These are phyloP conservation scores for Sphyrna mokarran DNA, from an alignment of 2,113 vertebrate species.

Conservation along the genomic window DNA sequence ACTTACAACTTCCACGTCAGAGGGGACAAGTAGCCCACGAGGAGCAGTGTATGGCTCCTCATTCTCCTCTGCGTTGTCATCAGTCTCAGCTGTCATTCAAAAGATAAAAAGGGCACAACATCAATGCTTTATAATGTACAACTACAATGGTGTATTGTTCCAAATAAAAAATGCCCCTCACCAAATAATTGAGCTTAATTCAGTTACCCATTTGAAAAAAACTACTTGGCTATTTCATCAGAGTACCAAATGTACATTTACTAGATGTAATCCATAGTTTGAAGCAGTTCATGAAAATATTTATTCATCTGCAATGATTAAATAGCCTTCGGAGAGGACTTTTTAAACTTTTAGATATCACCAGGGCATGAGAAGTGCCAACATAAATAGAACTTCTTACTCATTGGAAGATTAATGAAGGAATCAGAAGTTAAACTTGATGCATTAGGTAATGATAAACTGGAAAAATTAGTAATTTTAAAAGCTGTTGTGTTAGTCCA, in stretches of 20 bases:
- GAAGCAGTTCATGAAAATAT: not conserved
- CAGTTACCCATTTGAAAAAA: not conserved
- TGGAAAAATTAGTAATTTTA: not conserved
- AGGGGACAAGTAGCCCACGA: slow-evolving; percentile 73
- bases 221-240: not conserved
- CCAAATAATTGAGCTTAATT: not conserved
- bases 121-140: not conserved
- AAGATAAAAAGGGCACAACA: not conserved
- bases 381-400: not conserved
- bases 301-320: not conserved
- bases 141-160: not conserved
- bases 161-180: not conserved
- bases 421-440: not conserved
- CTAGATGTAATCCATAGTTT: not conserved
- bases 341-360: not conserved
- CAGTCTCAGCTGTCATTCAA: slow-evolving; percentile 55
- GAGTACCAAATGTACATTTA: not conserved
- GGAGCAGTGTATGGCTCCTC: slow-evolving; percentile 93
- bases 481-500: not conserved
- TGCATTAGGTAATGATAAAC: not conserved
- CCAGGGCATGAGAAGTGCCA: not conserved
- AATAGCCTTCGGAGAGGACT: not conserved
- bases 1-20: slow-evolving; percentile 92
- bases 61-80: slow-evolving; percentile 65
- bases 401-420: not conserved